Conservation (phyloP, 23 tunicate genomes). For the Styela plicata region DNA sequence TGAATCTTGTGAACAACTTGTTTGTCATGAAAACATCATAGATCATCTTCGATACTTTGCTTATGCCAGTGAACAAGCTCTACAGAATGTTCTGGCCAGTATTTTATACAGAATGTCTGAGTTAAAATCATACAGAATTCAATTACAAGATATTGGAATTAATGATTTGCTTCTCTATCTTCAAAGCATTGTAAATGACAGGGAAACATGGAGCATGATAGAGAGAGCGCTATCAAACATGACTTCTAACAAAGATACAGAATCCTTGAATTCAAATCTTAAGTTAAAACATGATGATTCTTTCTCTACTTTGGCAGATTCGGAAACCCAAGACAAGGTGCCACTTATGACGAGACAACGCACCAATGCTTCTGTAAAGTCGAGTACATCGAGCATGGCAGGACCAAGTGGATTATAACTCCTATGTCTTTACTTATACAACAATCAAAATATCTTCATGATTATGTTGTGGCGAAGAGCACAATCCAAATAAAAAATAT, state of each 20-base stretch:
- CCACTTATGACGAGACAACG: not conserved
- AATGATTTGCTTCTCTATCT: constrained; percentile 66
- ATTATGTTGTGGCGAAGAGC: too few species aligned
- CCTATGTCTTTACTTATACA: too few species aligned
- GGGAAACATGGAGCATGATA: constrained; percentile 72
- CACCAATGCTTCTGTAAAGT: not conserved
- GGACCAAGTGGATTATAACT: not conserved
- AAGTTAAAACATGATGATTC: not conserved
- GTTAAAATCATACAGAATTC: constrained; percentile 46
- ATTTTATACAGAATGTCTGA: constrained; percentile 55
- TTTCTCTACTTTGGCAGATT: not conserved
- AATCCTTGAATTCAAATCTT: not conserved
- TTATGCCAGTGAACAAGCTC: constrained; percentile 54
- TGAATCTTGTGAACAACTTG: constrained; percentile 60
- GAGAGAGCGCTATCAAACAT: constrained; percentile 51
- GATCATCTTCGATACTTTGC: constrained; percentile 63
- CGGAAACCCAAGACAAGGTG: not conserved
- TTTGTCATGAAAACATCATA: constrained; percentile 30
- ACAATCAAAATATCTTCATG: too few species aligned
- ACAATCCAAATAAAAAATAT: too few species aligned
- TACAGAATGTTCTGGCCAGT: constrained; percentile 53
- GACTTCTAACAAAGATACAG: not conserved
- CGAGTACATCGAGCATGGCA: not conserved
- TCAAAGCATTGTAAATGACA: constrained; percentile 49
- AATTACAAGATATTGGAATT: constrained; percentile 49